Evolutionary conservation across 2,888 invertebrate species (phyloP), one percentile per base, ranked within the genome.

Genomic region (Hirtodrosophila cameraria): DNA sequence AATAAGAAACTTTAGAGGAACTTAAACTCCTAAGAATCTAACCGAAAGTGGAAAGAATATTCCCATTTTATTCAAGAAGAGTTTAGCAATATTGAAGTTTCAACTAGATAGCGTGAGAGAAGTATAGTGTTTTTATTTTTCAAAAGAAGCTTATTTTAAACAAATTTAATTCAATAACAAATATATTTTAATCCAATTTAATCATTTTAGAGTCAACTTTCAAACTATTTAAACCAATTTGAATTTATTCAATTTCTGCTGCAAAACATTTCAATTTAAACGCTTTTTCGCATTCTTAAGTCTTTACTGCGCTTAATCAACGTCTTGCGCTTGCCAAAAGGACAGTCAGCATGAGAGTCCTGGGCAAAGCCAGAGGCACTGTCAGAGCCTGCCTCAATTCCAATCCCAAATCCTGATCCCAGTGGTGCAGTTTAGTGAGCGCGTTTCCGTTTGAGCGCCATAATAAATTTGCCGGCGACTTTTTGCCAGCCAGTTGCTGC

Each of bases 381-480:
- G n/a, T 12, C 42, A 43, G 28, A 13, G 28, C 7, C 23, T 13
- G 49, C 7, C n/a, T 18, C 27, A 2, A 23, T 41, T 7, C 13
- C 23, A 33, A 54, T 52, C 45, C 63, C 63, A 69, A 18, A 31
- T 48, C 45, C 42, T 23, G 59, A 38, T 74, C 73, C 73, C 73
- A 55, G 52, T 64, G 80, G 80, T 70, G 84, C 84, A 86, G 86
- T 81, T 83, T 83, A 86, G 76, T 49, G 50, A 75, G 79, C 78
- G 75, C 53, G 61, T 53, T 86, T 80, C 85, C 82, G 78, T 74
- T 85, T 78, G 79, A 81, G 82, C 82, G 83, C 54, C 67, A 53
- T 70, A 81, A 81, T 86, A 81, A 81, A 81, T 81, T 80, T 80
- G 59, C 60, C 59, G 59, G 65, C 59, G 77, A 76, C 73, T 72